phyloP scores from a whole-genome alignment of 2,888 invertebrate species.

The Euspilapteryx auroguttella region DNA sequence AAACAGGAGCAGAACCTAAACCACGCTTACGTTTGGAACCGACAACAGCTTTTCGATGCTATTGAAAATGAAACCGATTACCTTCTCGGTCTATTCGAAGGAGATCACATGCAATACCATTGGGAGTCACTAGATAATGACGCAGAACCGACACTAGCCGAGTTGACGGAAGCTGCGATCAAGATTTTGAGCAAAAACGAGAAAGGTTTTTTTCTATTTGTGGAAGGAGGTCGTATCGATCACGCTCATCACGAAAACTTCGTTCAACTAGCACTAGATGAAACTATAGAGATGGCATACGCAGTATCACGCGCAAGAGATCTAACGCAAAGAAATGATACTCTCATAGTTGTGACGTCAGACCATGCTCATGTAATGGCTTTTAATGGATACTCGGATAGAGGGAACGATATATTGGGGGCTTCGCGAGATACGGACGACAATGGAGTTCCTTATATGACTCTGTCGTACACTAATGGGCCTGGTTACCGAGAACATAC shows the following conservation, averaged over 20 bases:
- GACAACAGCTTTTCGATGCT: conserved; percentile 44
- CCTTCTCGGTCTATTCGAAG: conserved; percentile 60
- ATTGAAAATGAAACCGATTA: conserved; percentile 39
- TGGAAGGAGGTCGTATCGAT: conserved; percentile 71
- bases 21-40: conserved; percentile 44
- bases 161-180: conserved; percentile 64
- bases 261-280: conserved; percentile 65
- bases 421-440: conserved; percentile 21
- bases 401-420: conserved; percentile 31
- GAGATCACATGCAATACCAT: conserved; percentile 62
- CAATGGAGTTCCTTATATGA: conserved; percentile 50
- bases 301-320: conserved; percentile 56
- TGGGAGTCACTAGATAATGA: conserved; percentile 32
- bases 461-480: conserved; percentile 64
- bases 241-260: conserved; percentile 67
- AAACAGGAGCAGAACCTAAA: conserved; percentile 11
- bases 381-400: conserved; percentile 66
- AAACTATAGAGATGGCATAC: conserved; percentile 66
- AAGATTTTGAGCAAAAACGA: conserved; percentile 63
- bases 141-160: conserved; percentile 67
- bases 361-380: conserved; percentile 77
- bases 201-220: conserved; percentile 78
- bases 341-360: conserved; percentile 74
- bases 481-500: conserved; percentile 42
- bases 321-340: conserved; percentile 61